Conservation (phyloP, 2,797 vertebrate species). For the Dermochelys coriacea region DNA sequence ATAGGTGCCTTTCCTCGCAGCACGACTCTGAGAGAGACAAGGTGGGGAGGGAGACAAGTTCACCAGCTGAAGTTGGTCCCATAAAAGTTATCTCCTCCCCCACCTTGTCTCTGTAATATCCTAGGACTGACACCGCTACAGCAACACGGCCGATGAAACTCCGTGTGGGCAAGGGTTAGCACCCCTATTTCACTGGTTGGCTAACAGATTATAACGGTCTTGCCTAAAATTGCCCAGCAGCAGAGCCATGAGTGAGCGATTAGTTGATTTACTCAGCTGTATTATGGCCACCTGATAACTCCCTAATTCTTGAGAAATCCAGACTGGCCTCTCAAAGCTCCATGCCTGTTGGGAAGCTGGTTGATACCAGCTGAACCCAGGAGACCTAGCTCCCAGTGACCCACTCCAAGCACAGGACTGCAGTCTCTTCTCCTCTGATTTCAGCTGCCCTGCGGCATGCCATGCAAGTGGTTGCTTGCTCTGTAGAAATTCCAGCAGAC, state of each 20-base stretch:
- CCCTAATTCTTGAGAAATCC: background rate
- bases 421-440: background rate
- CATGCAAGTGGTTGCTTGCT: background rate
- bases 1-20: background rate
- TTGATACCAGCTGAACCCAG: background rate
- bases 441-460: background rate
- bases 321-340: background rate
- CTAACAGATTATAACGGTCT: background rate
- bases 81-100: background rate
- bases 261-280: background rate
- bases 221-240: accelerated
- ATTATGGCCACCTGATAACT: background rate
- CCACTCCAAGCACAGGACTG: background rate
- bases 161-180: background rate
- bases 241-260: no score
- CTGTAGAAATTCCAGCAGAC: background rate
- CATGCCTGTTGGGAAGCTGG: accelerated
- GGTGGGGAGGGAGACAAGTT: no score
- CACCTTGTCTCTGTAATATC: background rate
- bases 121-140: background rate
- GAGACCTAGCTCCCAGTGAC: background rate
- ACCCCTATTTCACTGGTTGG: background rate
- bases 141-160: background rate
- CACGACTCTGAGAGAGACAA: background rate
- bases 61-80: no score